A percentile compares a stretch with the other conserved stretches of the same genome.
phyloP scores from a whole-genome alignment of 2,113 vertebrate genomes.

The Todiramphus chloris region DNA sequence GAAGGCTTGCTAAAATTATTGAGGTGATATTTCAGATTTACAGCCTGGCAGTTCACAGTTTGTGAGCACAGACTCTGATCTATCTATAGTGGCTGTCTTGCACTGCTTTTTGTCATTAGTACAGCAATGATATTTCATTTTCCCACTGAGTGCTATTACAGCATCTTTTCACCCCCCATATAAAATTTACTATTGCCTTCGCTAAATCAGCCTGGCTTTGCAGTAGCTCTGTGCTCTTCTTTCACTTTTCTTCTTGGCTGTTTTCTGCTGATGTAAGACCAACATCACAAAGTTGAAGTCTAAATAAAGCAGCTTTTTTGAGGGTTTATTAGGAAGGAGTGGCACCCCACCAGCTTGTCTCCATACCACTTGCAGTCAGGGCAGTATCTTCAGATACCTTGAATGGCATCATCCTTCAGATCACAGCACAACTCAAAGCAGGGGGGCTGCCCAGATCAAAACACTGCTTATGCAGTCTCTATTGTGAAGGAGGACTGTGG shows the following conservation, averaged over 20 bases:
- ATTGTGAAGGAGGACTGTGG: rapidly evolving
- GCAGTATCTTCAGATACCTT: not conserved
- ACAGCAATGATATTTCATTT: not conserved
- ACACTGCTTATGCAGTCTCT: not conserved
- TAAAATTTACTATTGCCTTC: not conserved
- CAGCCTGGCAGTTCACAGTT: not conserved
- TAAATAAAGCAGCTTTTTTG: not conserved
- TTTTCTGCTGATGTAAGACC: not conserved
- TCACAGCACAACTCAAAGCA: not conserved
- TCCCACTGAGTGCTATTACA: not conserved
- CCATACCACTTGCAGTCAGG: not conserved
- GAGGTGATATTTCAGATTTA: not conserved
- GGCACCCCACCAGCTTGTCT: not conserved
- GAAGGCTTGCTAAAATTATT: not conserved
- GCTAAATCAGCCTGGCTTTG: not conserved
- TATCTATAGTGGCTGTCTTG: not conserved
- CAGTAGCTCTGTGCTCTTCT: not conserved
- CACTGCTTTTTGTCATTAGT: not conserved
- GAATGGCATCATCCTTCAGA: not conserved
- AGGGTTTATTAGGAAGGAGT: not conserved
- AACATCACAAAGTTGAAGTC: not conserved
- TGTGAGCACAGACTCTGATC: not conserved
- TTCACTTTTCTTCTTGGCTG: not conserved
- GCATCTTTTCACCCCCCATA: not conserved
- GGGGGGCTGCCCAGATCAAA: not conserved